Evolutionary conservation across 2,113 vertebrate genomes (phyloP), one percentile per base, ranked within the genome.

Genomic region (Nothocercus nigrocapillus): DNA sequence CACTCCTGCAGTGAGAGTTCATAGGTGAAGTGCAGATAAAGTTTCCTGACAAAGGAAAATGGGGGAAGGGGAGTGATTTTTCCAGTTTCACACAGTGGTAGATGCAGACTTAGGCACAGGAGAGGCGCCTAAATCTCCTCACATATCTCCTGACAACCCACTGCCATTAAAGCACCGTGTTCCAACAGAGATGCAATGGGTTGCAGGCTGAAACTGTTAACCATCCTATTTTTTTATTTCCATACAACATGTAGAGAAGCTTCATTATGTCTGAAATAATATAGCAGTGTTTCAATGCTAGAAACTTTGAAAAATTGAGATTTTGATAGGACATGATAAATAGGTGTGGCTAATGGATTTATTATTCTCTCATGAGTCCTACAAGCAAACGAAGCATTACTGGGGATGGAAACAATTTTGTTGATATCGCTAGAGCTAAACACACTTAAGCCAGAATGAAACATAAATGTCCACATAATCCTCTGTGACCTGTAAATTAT

Each of bases 401-500:
- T 88, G 91, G 93, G 62, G 82, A 84, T 0, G 81, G 90, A 96
- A 96, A 96, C 90, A 94, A 96, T 94, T 90, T 73, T 75, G 89
- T 67, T 95, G 93, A 1, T 94, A 80, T 69, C 92, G 56, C 32
- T 56, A 61, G 85, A 66, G 54, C 11, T 70, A 67, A 91, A 82
- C 42, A 70, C 73, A 36, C 85, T 89, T 38, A 67, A 92, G 70
- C 91, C 83, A 95, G 90, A 93, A 79, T 18, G 91, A 83, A 92
- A 85, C 76, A 75, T 14, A 72, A 94, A 82, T 36, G 91, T 79
- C 92, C 82, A 89, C 75, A 49, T 95, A 93, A 96, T 91, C 94
- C 90, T 67, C 84, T 67, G 72, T 96, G 95, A 95, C 95, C 93
- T 90, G 89, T 80, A 85, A 87, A 40, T 92, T 91, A 91, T 96